A percentile compares a stretch with the other conserved stretches of the same genome.
Conservation (phyloP, 1,140 invertebrate genomes). For the Brachionus calyciflorus region DNA sequence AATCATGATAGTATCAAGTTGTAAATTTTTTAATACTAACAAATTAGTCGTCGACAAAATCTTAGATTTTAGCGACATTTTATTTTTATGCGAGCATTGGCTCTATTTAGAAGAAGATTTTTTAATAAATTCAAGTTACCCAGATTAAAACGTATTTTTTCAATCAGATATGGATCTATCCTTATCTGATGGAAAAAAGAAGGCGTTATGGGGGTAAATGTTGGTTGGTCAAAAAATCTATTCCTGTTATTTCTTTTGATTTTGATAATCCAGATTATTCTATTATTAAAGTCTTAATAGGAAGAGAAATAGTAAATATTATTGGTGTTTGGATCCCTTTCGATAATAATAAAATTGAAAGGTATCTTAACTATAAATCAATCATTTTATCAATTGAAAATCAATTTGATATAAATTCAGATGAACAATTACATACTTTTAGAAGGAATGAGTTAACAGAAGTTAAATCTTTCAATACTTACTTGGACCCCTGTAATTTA, state of each 20-base stretch:
- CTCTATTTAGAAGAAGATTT: too few species aligned
- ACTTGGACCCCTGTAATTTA: too few species aligned
- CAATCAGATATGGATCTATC: neutral
- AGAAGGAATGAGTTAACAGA: too few species aligned
- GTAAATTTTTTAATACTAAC: too few species aligned
- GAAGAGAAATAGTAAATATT: neutral
- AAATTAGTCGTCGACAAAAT: too few species aligned
- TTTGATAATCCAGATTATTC: slow-evolving; percentile 7
- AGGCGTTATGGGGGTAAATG: neutral
- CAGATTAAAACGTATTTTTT: slow-evolving; percentile 7
- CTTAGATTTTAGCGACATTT: too few species aligned
- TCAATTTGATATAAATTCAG: too few species aligned
- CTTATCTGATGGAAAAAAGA: neutral
- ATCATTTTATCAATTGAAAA: too few species aligned
- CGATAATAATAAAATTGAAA: neutral
- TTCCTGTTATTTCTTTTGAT: neutral
- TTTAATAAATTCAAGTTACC: neutral
- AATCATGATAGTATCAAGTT: too few species aligned
- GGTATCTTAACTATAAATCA: neutral
- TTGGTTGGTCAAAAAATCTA: neutral
- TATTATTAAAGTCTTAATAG: neutral
- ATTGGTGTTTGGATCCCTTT: slow-evolving; percentile 11
- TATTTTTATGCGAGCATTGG: too few species aligned
- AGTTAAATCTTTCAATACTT: too few species aligned
- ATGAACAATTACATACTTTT: too few species aligned